A percentile compares a stretch with the other conserved stretches of the same genome.
Evolutionary conservation across 2,113 vertebrate species (phyloP).

Genomic region (Macrotis lagotis): DNA sequence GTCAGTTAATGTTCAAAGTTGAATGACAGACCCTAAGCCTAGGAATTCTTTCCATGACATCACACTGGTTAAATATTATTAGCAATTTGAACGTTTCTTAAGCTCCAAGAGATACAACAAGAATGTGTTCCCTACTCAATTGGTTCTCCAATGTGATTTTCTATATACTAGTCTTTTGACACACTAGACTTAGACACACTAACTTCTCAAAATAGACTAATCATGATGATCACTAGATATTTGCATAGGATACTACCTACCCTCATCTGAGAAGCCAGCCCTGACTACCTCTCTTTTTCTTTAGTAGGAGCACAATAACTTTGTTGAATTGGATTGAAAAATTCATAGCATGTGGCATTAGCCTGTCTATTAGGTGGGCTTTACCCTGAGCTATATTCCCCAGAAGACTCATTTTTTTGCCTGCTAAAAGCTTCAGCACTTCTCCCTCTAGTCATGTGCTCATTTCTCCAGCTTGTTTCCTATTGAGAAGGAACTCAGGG

Average conservation of each 20-base stretch:
- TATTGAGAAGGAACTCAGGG: conserved; percentile 43
- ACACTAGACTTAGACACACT: background rate
- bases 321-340: conserved; percentile 11
- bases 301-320: background rate
- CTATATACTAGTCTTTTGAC: background rate
- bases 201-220: background rate
- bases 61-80: background rate
- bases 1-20: background rate
- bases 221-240: background rate
- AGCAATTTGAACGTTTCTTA: background rate
- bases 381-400: background rate
- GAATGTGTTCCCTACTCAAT: background rate
- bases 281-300: background rate
- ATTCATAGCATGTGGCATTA: conserved; percentile 15
- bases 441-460: conserved; percentile 36
- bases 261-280: background rate
- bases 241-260: background rate
- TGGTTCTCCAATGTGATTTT: background rate
- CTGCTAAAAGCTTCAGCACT: conserved; percentile 10
- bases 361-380: background rate
- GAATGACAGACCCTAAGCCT: background rate
- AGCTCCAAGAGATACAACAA: background rate
- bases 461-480: conserved; percentile 19
- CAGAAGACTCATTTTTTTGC: conserved; percentile 8
- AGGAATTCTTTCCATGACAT: background rate